A percentile compares a stretch with the other conserved stretches of the same genome.
These are phyloP conservation scores for Darevskia mixta DNA, from an alignment of 2,797 vertebrate species.

Conservation along the genomic window DNA sequence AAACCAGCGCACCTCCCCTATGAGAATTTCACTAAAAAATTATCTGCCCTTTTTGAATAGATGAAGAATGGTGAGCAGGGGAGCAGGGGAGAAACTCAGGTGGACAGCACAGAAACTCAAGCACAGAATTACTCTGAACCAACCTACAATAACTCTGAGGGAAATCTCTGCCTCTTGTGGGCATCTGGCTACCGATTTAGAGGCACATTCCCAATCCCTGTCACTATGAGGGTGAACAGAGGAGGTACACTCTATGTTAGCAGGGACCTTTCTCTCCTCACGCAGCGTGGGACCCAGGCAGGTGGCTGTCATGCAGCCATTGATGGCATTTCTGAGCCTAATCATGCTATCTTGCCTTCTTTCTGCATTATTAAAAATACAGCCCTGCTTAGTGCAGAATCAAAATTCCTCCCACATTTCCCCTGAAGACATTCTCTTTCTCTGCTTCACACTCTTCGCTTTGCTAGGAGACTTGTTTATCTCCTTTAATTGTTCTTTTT, in stretches of 20 bases:
- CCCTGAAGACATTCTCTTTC: conserved; percentile 34
- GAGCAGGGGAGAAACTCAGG: too few species aligned
- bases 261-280: too few species aligned
- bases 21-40: too few species aligned
- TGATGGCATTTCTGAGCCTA: conserved; percentile 57
- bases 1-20: too few species aligned
- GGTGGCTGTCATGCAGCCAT: conserved; percentile 16
- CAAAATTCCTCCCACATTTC: conserved; percentile 57
- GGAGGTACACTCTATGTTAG: too few species aligned
- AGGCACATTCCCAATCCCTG: neutral
- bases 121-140: too few species aligned
- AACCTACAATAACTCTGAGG: neutral
- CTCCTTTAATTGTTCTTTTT: neutral
- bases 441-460: neutral
- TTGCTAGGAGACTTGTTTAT: conserved; percentile 42
- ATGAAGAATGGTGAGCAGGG: too few species aligned
- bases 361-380: conserved; percentile 65
- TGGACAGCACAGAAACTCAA: too few species aligned
- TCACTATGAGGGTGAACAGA: neutral
- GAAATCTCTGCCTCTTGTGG: neutral
- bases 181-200: neutral
- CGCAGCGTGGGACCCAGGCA: too few species aligned
- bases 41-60: too few species aligned
- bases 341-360: conserved; percentile 47
- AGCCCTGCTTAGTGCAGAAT: conserved; percentile 50